Evolutionary conservation across 2,888 invertebrate genomes (phyloP).

Genomic region (Tromatobia lineatoria): DNA sequence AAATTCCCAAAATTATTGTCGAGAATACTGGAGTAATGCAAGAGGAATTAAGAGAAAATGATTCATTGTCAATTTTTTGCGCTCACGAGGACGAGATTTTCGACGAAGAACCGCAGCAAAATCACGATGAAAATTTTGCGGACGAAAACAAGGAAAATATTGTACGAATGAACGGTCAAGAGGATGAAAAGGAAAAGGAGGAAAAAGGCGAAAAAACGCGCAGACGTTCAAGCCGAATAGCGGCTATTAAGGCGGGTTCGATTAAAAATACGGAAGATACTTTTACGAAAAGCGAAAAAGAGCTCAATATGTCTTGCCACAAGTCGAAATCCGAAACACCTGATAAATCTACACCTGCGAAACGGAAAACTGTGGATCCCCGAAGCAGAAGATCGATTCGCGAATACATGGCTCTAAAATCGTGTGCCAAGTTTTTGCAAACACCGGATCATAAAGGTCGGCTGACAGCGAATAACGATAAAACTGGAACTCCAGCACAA

Average conservation of each 20-base stretch:
- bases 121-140: neutral
- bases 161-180: no score
- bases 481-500: conserved; percentile 40
- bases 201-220: conserved; percentile 6
- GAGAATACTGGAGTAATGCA: neutral
- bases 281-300: conserved; percentile 42
- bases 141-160: conserved; percentile 47
- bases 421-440: conserved; percentile 33
- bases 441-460: conserved; percentile 55
- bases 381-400: conserved; percentile 60
- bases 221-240: conserved; percentile 38
- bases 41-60: neutral
- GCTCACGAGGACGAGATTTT: neutral
- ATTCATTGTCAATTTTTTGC: neutral
- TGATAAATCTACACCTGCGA: neutral
- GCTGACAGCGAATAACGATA: conserved; percentile 43
- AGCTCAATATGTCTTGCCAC: conserved; percentile 46
- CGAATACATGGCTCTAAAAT: conserved; percentile 60
- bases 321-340: conserved; percentile 2
- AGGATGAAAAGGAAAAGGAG: neutral
- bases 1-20: neutral
- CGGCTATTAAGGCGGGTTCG: neutral
- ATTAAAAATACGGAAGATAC: conserved; percentile 41
- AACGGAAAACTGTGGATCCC: conserved; percentile 9
- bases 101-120: neutral